phyloP scores from a whole-genome alignment of 2,113 vertebrate genomes.

The Piaya cayana region DNA sequence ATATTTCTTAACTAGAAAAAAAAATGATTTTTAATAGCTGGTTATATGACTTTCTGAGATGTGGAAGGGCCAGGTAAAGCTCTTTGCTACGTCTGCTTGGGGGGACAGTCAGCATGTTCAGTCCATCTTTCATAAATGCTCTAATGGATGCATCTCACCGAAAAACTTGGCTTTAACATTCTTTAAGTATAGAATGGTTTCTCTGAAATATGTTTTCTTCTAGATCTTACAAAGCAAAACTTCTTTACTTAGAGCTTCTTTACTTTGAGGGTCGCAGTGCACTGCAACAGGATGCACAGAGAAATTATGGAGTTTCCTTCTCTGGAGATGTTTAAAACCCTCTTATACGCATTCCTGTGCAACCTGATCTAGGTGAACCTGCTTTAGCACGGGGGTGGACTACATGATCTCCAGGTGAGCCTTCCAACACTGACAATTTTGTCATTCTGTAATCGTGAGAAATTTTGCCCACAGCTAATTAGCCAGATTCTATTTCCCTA shows the following conservation, averaged over 20 bases:
- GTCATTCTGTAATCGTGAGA: neutral
- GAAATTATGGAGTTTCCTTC: no score
- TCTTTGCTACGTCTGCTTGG: neutral
- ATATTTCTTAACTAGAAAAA: neutral
- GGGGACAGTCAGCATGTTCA: neutral
- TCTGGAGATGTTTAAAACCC: no score
- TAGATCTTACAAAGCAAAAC: neutral
- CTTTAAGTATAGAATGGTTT: neutral
- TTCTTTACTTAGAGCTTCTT: no score
- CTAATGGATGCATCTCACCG: neutral
- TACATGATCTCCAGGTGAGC: no score
- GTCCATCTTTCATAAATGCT: fast-evolving
- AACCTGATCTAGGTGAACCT: no score
- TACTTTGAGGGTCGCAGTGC: no score
- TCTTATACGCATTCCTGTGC: no score
- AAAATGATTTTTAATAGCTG: neutral
- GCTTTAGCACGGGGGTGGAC: no score
- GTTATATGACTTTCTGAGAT: neutral
- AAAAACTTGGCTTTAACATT: neutral
- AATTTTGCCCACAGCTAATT: neutral
- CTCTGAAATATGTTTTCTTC: neutral
- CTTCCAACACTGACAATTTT: no score
- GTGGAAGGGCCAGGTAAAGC: neutral
- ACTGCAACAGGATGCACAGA: no score
- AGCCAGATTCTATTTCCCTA: neutral